Conservation (phyloP, 2,888 invertebrate species). For the Eupithecia insigniata region DNA sequence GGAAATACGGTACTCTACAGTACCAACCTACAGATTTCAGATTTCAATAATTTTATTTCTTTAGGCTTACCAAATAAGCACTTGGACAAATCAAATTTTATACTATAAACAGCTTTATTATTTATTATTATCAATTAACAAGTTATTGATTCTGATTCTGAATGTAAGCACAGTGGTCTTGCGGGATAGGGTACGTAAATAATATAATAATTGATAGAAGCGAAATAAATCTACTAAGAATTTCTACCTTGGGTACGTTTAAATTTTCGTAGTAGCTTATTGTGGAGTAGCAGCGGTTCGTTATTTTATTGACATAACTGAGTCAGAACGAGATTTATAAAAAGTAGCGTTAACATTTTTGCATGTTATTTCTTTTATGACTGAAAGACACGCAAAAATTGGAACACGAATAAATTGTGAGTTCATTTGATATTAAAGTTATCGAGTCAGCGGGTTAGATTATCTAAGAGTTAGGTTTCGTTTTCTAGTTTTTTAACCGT, state of each 20-base stretch:
- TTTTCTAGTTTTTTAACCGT: no score
- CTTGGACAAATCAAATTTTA: no score
- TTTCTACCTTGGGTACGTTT: not conserved
- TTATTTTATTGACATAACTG: not conserved
- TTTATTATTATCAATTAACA: no score
- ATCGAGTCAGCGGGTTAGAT: not conserved
- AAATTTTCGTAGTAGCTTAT: not conserved
- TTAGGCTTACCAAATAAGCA: no score
- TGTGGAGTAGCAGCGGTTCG: not conserved
- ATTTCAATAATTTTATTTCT: no score
- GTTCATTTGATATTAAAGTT: not conserved
- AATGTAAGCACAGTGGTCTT: not conserved
- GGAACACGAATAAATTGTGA: not conserved
- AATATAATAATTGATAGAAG: not conserved
- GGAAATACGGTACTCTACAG: no score
- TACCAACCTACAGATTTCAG: no score
- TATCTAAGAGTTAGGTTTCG: no score
- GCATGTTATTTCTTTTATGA: not conserved
- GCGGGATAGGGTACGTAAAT: not conserved
- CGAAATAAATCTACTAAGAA: not conserved
- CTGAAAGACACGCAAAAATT: conserved; percentile 1
- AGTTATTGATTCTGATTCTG: no score
- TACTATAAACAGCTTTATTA: no score
- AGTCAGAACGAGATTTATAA: not conserved
- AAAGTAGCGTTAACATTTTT: not conserved